phyloP scores from a whole-genome alignment of 2,797 vertebrate species.

The Anguilla anguilla region DNA sequence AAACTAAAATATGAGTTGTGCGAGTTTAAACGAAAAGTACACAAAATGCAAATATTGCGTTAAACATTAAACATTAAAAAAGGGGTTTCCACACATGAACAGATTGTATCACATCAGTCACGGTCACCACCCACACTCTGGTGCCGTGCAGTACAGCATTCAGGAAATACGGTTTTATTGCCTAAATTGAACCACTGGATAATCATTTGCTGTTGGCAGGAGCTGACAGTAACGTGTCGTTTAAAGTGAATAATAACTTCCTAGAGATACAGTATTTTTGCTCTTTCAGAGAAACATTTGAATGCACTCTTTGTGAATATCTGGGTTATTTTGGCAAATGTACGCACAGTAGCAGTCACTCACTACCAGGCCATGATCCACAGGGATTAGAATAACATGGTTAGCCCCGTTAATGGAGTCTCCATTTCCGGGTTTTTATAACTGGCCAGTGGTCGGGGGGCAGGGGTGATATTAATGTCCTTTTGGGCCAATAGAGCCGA shows the following conservation, averaged over 20 bases:
- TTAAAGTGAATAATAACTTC: neutral
- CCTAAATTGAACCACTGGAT: neutral
- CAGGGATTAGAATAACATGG: neutral
- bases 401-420: neutral
- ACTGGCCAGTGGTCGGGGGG: neutral
- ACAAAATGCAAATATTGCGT: neutral
- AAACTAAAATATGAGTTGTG: no score
- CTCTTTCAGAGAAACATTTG: neutral
- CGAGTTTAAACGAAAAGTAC: no score
- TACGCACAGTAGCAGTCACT: neutral
- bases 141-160: neutral
- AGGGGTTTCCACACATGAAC: neutral
- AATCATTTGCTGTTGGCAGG: neutral
- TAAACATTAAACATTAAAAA: neutral
- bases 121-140: no score
- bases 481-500: neutral
- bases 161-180: neutral
- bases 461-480: neutral
- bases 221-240: neutral
- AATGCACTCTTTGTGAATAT: neutral
- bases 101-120: neutral
- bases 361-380: neutral
- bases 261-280: neutral
- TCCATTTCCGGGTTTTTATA: neutral
- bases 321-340: neutral